Base-by-base conservation (phyloP, 2,797 vertebrate species). In the Xiphorhynchus erythropygius region DNA sequence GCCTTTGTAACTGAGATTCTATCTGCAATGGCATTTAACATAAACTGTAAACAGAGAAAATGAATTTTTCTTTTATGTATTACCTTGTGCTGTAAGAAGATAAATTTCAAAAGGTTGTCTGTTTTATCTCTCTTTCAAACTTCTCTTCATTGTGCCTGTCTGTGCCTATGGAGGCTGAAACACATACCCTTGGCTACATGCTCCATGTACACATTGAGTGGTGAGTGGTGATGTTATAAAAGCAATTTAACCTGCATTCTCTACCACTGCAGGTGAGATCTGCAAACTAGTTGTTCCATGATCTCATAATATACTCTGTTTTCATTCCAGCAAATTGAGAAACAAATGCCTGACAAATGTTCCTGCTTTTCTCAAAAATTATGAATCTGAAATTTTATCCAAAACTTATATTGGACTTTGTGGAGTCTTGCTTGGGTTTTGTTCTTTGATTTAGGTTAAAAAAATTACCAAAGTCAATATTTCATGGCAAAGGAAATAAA, bases 21-120 rank as follows among this genome's bases (percentile, higher is more conserved):
- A 94, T 96, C 95, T 96, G 73, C 73, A 60, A 2, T 56, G 84
- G 87, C 89, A 90, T 93, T 96, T 93, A 94, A 78, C 84, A 87
- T 78, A 87, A 94, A 94, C 32, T 91, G 73, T 93, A 97, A 96
- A 91, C 92, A 93, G 6, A 78, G 65, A 93, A 94, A 91, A 94
- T 91, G 14, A 89, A 39, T 95, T 89, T 94, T 81, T 56, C 42
- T 92, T 94, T 96, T 75, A 84, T 78, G 69, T 81, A 63, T 89
- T 91, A 76, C 91, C 82, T 88, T 93, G 84, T 94, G 84, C 62
- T 91, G 67, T 76, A 69, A 88, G 87, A 55, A 93, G 95, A 96
- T 96, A 96, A 81, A 88, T 96, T 97, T 94, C 89, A 95, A 89
- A 96, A 94, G 50, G 37, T 35, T 87, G 33, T 35, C 18, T 59